Percentiles rank a stretch among this genome's conserved stretches.
Evolutionary conservation across 2,888 invertebrate species (phyloP).

Genomic region (Stictocephala bisonia): DNA sequence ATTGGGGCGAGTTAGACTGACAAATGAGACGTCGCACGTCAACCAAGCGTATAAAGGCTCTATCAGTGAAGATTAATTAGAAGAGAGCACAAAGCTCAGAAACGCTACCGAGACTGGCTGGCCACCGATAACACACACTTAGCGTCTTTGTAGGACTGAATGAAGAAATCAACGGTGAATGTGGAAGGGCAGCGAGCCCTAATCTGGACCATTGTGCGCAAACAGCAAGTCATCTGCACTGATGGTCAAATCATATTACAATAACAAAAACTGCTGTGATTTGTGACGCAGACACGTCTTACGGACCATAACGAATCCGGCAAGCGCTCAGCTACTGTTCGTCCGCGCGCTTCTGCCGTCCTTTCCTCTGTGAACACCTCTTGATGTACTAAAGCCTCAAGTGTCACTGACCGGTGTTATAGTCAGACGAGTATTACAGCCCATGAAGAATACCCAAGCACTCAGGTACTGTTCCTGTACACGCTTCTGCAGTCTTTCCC

Average conservation of each 20-base stretch:
- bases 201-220: conserved; percentile 41
- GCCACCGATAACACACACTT: conserved; percentile 36
- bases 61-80: conserved; percentile 25
- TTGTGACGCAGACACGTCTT: conserved; percentile 39
- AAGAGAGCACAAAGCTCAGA: neutral
- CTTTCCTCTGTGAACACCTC: too few relatives aligned
- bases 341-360: conserved; percentile 11
- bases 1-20: too few relatives aligned
- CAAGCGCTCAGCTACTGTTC: conserved; percentile 31
- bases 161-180: conserved; percentile 39
- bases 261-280: conserved; percentile 49
- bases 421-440: too few relatives aligned
- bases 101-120: conserved; percentile 17
- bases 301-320: conserved; percentile 25
- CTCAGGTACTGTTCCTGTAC: too few relatives aligned
- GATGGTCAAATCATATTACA: conserved; percentile 51
- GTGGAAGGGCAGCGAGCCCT: conserved; percentile 40
- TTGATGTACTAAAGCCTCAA: too few relatives aligned
- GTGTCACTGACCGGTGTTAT: too few relatives aligned
- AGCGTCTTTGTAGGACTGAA: conserved; percentile 23
- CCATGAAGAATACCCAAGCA: too few relatives aligned
- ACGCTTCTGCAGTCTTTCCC: too few relatives aligned
- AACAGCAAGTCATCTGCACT: conserved; percentile 46
- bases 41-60: neutral
- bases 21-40: conserved; percentile 29